A percentile compares a stretch with the other conserved stretches of the same genome.
phyloP scores from a whole-genome alignment of 2,113 vertebrate species.

The Balaenoptera acutorostrata region DNA sequence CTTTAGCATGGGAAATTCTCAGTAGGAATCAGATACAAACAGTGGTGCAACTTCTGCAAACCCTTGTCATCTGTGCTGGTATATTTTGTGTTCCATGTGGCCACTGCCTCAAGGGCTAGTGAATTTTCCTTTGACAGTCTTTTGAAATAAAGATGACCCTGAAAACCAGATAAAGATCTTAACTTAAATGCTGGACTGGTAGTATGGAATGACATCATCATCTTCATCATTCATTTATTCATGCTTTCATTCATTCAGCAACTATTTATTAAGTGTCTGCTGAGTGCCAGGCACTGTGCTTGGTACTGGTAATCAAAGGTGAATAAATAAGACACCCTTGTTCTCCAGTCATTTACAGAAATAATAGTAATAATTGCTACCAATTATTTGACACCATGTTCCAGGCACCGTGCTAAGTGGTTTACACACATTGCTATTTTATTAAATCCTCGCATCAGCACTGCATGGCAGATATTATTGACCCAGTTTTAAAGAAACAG shows the following conservation, averaged over 20 bases:
- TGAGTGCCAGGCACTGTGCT: background rate
- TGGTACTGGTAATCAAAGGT: background rate
- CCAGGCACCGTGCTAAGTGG: background rate
- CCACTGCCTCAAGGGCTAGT: background rate
- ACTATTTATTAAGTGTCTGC: background rate
- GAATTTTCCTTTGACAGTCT: background rate
- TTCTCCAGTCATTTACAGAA: background rate
- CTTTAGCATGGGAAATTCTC: background rate
- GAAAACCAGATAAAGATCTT: background rate
- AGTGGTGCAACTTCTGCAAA: background rate
- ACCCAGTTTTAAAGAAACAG: background rate
- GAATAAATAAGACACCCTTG: background rate
- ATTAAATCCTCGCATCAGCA: background rate
- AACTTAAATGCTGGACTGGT: constrained; percentile 38
- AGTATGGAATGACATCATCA: constrained; percentile 6
- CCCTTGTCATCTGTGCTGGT: background rate
- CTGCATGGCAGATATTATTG: background rate
- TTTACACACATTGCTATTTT: background rate
- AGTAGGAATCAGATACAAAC: background rate
- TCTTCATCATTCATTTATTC: background rate
- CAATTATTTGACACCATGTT: background rate
- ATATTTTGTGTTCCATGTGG: background rate
- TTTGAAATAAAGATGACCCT: constrained; percentile 12
- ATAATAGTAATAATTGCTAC: background rate
- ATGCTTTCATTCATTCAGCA: constrained; percentile 19